Evolutionary conservation across 2,888 invertebrate genomes (phyloP), one percentile per base, ranked within the genome.

Genomic region (Bibio marci): DNA sequence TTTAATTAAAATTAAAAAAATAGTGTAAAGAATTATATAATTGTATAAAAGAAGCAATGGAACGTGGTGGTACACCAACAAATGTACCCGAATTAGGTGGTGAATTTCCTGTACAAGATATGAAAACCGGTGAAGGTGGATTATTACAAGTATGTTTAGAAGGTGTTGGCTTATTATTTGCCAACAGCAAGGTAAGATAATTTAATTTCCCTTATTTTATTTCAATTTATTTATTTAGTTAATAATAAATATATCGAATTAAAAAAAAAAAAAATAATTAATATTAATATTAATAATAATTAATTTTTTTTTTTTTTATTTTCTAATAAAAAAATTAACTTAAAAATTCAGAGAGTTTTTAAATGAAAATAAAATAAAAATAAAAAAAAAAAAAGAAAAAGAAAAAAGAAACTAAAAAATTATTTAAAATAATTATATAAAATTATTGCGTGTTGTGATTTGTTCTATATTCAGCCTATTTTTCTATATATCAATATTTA

Each of bases 41-140:
- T 65, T 90, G 91, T 62, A 94, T 99, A 54, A 98, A 99, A 64
- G 88, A 94, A 51, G 87, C 97, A 12, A 98, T 99, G 94, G 97
- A 97, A 63, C 80, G 80, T 37, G 80, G 83, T 39, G 81, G 82
- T 1, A 73, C 80, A 37, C 61, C 62, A 35, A 57, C 58, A 26
- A 58, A 62, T 53, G 57, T 61, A 27, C 62, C 62, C 35, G 62
- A 62, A 46, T 42, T 62, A 37, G 88, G 88, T 12, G 98, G 98
- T 3, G 97, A 98, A 64, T 98, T 99, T 65, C 97, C 97, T 4
- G 87, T 98, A 27, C 94, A 95, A 62, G 97, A 99, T 63, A 81
- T 97, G 71, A 81, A 80, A 52, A 86, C 91, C 10, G 94, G 94
- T 37, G 94, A 97, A 65, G 97, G 97, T 44, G 98, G 97, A 2